These are phyloP conservation scores for Scaptomyza polygonia DNA, from an alignment of 2,888 invertebrate species.

Conservation along the genomic window DNA sequence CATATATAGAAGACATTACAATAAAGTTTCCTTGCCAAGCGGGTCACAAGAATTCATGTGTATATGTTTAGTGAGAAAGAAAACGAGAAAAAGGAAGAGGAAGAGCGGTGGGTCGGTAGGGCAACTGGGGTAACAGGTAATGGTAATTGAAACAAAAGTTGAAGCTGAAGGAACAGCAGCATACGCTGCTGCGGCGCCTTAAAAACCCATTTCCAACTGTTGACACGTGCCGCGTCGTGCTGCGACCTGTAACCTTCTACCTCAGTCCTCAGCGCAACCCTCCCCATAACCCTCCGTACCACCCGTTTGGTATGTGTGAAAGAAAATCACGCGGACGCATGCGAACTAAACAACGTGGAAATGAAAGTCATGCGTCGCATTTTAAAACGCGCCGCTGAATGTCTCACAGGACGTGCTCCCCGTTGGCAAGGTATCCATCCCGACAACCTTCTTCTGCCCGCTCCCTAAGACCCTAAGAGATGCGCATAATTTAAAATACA, in stretches of 20 bases:
- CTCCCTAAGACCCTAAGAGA: slow-evolving; percentile 44
- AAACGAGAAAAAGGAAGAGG: too few relatives aligned
- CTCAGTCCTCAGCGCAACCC: not conserved
- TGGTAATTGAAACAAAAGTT: slow-evolving; percentile 76
- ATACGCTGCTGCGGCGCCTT: slow-evolving; percentile 74
- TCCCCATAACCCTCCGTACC: not conserved
- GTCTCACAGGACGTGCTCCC: slow-evolving; percentile 52
- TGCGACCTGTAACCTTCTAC: slow-evolving; percentile 39
- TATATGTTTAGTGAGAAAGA: not conserved
- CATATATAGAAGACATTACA: too few relatives aligned
- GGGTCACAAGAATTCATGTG: too few relatives aligned
- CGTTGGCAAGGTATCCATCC: not conserved
- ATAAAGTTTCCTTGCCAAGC: too few relatives aligned
- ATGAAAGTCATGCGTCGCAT: slow-evolving; percentile 78
- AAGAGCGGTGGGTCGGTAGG: too few relatives aligned
- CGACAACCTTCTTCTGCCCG: not conserved
- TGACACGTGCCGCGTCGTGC: slow-evolving; percentile 73
- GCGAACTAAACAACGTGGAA: slow-evolving; percentile 78
- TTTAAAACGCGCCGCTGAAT: slow-evolving; percentile 60
- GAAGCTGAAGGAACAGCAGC: slow-evolving; percentile 53
- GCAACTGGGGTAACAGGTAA: slow-evolving; percentile 63
- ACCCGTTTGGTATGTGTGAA: slow-evolving; percentile 30
- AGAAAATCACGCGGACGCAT: slow-evolving; percentile 76
- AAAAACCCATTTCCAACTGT: slow-evolving; percentile 79
- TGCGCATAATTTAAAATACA: slow-evolving; percentile 78